Evolutionary conservation across 2,797 vertebrate species (phyloP).

Genomic region (Bradypodion ventrale): DNA sequence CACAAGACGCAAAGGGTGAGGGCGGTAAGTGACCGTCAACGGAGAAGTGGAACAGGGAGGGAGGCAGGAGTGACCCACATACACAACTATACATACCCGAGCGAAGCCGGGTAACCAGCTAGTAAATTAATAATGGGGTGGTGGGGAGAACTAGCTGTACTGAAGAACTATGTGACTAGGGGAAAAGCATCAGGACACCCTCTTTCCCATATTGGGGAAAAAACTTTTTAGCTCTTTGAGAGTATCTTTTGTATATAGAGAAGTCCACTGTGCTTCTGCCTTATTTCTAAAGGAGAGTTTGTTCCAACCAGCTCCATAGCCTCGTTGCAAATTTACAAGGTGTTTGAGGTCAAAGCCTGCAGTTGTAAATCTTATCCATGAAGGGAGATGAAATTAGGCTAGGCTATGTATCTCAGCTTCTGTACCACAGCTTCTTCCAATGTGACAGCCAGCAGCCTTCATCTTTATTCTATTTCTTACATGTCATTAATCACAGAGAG

Average conservation of each 20-base stretch:
- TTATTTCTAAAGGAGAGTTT: neutral
- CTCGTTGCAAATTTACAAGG: constrained; percentile 19
- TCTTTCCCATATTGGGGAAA: neutral
- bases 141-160: no score
- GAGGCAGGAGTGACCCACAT: no score
- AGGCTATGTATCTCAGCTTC: neutral
- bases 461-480: neutral
- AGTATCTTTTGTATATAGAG: neutral
- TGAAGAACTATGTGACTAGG: neutral
- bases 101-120: no score
- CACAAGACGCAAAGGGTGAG: no score
- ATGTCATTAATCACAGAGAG: constrained; percentile 26
- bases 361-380: constrained; percentile 4
- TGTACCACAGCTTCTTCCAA: constrained; percentile 1
- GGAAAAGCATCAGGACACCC: neutral
- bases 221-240: neutral
- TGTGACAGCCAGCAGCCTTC: constrained; percentile 34
- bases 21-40: no score
- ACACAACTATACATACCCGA: no score
- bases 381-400: neutral
- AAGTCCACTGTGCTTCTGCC: fast-evolving
- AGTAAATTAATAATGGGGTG: no score
- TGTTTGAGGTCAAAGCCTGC: neutral
- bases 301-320: fast-evolving
- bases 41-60: no score